Base-by-base conservation (phyloP, 2,888 invertebrate genomes). In the Liposcelis brunnea region DNA sequence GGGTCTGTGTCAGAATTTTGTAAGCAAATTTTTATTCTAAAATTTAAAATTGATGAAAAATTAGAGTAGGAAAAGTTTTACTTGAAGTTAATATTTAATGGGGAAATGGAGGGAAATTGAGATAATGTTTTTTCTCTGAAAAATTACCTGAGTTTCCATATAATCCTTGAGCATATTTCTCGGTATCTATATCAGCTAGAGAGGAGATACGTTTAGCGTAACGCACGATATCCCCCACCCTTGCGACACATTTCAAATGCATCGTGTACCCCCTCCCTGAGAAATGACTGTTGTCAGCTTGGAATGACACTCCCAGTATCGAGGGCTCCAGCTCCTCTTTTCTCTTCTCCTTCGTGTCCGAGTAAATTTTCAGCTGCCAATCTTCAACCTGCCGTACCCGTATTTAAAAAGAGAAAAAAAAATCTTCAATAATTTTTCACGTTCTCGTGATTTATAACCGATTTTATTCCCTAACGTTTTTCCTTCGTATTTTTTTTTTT, bases 241-340 rank as follows among this genome's bases (percentile, higher is more conserved):
- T 14, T 6, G 40, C 40, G 7, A n/a, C 12, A 19, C 40, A 40
- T n/a, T 16, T 40, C 40, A 40, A 21, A n/a, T n/a, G 16, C 18
- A 40, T 12, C n/a, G 19, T 19, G 40, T n/a, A 5, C 6, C 21
- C 40, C 19, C 16, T 40, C 40, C 19, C 18, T 14, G 21, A n/a
- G 19, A 40, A 40, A 19, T 40, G 40, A 19, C 19, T 40, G 40
- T 40, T 16, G 40, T 40, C 40, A 40, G 19, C 40, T 21, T 40
- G 40, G 40, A 40, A 40, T n/a, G 12, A n/a, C 16, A 40, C 19
- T 21, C 40, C 40, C 40, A 40, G 19, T 6, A 18, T 19, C 19
- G 19, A 19, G 19, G 19, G 7, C 19, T 18, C 7, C 40, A 40
- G 40, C 10, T 5, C 11, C 19, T 19, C 19, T 16, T 6, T 15